These are phyloP conservation scores for Pimpla rufipes DNA, from an alignment of 2,888 invertebrate species.

Conservation along the genomic window DNA sequence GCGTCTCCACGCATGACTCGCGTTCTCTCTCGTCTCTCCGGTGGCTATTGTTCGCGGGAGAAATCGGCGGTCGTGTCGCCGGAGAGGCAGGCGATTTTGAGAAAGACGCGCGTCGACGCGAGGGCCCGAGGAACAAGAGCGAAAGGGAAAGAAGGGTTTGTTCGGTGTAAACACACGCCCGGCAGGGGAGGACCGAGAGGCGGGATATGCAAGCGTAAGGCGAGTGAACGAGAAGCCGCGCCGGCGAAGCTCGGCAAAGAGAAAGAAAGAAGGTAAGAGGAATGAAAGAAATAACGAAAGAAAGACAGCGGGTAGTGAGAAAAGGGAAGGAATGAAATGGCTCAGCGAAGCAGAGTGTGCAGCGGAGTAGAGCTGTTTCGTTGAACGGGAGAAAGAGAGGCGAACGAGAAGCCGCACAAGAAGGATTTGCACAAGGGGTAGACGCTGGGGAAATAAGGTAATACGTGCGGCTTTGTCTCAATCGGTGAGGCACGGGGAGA, in stretches of 20 bases:
- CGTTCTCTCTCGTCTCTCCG: slow-evolving; percentile 34
- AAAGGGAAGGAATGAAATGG: slow-evolving; percentile 47
- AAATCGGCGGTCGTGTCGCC: slow-evolving; percentile 58
- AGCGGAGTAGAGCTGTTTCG: slow-evolving; percentile 35
- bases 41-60: slow-evolving; percentile 59
- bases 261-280: slow-evolving; percentile 23
- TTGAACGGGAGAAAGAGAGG: slow-evolving; percentile 48
- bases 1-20: slow-evolving; percentile 40
- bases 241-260: slow-evolving; percentile 36
- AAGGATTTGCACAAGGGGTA: slow-evolving; percentile 78
- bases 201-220: slow-evolving; percentile 43
- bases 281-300: slow-evolving; percentile 47
- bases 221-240: slow-evolving; percentile 39
- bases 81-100: slow-evolving; percentile 56
- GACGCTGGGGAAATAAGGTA: slow-evolving; percentile 83
- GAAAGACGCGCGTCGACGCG: slow-evolving; percentile 58
- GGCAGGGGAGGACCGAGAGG: slow-evolving; percentile 10
- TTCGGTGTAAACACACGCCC: slow-evolving; percentile 64
- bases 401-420: slow-evolving; percentile 73
- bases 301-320: slow-evolving; percentile 30
- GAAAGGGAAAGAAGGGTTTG: slow-evolving; percentile 65
- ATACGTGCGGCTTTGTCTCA: slow-evolving; percentile 82
- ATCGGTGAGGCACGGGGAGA: slow-evolving; percentile 72
- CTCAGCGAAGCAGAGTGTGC: slow-evolving; percentile 33
- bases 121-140: slow-evolving; percentile 25